Percentiles rank a stretch among this genome's conserved stretches.
These are phyloP conservation scores for Ennomos fuscantarius DNA, from an alignment of 2,888 invertebrate species.

Conservation along the genomic window DNA sequence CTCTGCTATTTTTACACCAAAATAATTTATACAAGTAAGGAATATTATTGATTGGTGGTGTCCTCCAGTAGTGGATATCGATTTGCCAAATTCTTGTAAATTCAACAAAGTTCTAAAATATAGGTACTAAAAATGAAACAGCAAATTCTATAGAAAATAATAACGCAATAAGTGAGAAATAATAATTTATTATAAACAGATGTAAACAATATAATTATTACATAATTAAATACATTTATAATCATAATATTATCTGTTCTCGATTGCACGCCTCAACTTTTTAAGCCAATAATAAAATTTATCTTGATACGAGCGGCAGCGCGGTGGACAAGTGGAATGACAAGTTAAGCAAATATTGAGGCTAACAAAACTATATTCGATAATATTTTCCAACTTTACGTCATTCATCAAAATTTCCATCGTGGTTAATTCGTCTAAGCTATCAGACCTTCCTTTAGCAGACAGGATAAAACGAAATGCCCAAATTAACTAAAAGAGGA, in stretches of 20 bases:
- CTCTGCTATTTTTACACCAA: too few relatives aligned
- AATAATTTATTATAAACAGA: constrained; percentile 41
- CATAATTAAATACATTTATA: constrained; percentile 30
- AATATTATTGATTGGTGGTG: too few relatives aligned
- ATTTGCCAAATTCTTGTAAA: too few relatives aligned
- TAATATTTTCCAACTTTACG: not conserved
- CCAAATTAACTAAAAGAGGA: too few relatives aligned
- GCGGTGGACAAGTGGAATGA: constrained; percentile 7
- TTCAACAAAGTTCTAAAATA: too few relatives aligned
- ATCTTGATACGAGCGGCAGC: constrained; percentile 18
- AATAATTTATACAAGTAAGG: too few relatives aligned
- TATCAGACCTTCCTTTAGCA: too few relatives aligned
- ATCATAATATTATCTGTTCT: constrained; percentile 11
- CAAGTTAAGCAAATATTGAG: not conserved
- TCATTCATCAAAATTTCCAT: too few relatives aligned
- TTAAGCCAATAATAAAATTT: constrained; percentile 30
- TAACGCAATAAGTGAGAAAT: constrained; percentile 14
- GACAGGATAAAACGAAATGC: too few relatives aligned
- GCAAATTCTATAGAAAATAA: not conserved
- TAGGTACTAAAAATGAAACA: too few relatives aligned
- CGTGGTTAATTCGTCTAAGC: too few relatives aligned
- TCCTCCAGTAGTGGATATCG: too few relatives aligned
- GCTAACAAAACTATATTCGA: not conserved
- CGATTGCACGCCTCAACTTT: constrained; percentile 21
- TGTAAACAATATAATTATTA: constrained; percentile 35